Conservation (phyloP, 2,797 vertebrate species). For the Alcedo quadribrachys region DNA sequence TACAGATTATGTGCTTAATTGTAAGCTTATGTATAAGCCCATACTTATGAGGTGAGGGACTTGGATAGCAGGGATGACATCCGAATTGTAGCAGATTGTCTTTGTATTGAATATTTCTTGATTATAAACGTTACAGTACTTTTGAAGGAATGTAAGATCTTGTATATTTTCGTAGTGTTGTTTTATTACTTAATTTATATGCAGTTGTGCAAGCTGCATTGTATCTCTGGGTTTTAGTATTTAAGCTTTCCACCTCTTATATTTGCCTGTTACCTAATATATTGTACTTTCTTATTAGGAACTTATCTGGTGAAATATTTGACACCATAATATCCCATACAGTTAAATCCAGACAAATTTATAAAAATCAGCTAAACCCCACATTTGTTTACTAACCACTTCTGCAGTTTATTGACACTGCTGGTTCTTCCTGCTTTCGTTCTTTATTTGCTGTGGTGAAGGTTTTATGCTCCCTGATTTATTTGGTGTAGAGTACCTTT, state of each 20-base stretch:
- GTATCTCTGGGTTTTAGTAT: background rate
- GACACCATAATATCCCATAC: background rate
- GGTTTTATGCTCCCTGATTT: conserved; percentile 52
- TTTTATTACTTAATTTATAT: background rate
- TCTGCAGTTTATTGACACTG: conserved; percentile 26
- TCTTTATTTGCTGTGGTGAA: conserved; percentile 29
- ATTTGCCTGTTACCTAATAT: background rate
- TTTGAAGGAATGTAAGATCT: background rate
- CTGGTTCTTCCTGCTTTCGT: conserved; percentile 23
- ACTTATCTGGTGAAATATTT: background rate
- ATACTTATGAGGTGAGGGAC: background rate
- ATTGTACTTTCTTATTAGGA: conserved; percentile 5
- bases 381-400: background rate
- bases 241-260: background rate
- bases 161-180: background rate
- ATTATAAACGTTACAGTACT: conserved; percentile 7
- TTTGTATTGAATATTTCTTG: background rate
- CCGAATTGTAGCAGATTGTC: background rate
- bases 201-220: background rate
- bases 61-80: background rate
- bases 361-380: conserved; percentile 2
- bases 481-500: conserved; percentile 8
- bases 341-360: conserved; percentile 7
- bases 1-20: background rate
- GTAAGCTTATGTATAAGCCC: background rate